phyloP scores from a whole-genome alignment of 2,113 vertebrate species.

The Peromyscus californicus region DNA sequence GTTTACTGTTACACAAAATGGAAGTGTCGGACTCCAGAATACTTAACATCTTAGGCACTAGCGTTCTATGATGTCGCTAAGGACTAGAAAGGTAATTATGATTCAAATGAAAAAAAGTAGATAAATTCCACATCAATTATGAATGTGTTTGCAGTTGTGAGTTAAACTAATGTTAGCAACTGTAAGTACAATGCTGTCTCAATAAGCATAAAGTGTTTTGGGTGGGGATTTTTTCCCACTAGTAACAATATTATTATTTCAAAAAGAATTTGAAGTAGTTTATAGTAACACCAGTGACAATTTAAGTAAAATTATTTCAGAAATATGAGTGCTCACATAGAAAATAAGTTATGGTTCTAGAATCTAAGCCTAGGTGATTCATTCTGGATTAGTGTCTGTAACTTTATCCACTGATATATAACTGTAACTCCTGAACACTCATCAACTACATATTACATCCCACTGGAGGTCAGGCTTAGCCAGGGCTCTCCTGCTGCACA shows the following conservation, averaged over 20 bases:
- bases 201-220: neutral
- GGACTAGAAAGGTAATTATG: neutral
- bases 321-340: neutral
- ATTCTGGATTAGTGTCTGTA: neutral
- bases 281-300: neutral
- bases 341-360: conserved; percentile 26
- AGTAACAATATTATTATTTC: neutral
- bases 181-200: neutral
- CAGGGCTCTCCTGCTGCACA: neutral
- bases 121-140: neutral
- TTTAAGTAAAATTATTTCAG: neutral
- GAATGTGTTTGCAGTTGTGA: conserved; percentile 14
- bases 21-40: neutral
- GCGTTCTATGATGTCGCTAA: neutral
- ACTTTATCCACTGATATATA: neutral
- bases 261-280: neutral
- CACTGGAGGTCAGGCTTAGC: neutral
- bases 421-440: neutral
- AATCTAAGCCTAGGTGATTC: neutral
- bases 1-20: neutral
- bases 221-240: neutral
- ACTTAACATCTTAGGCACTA: neutral
- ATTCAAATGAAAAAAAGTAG: neutral
- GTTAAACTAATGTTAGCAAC: neutral
- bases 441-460: neutral